Evolutionary conservation across 2,797 vertebrate genomes (phyloP), one percentile per base, ranked within the genome.

Genomic region (Lepidocolaptes lacrymiger): DNA sequence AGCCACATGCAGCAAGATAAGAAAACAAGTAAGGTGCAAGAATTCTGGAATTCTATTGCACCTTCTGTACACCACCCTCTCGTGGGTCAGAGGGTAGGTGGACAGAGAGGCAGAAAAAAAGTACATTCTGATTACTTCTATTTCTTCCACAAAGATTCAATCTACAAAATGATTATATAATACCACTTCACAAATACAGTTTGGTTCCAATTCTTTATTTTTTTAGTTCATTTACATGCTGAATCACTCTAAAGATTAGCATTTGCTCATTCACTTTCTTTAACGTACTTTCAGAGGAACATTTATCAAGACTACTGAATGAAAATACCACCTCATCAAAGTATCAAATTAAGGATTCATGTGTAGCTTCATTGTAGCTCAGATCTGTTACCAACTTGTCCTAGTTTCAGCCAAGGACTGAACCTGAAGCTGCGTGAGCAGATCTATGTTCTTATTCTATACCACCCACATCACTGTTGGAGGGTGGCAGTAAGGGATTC

Each of bases 21-120:
- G 36, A 67, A 79, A 89, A 85, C 20, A 75, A 83, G 59, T 18
- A 73, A 0, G 16, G 32, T 79, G 28, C 48, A 82, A 73, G 52
- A 71, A 24, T 71, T 83, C 56, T 36, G 34, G 19, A 80, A 86
- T 71, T 34, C 41, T 71, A 2, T 2, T 55, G 24, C 26, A 77
- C 12, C 10, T 67, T 39, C 36, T 75, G 44, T 22, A 51, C 13
- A 17, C 5, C 48, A 32, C 3, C 19, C 32, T 71, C 56, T 46
- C 37, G 26, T 14, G 36, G 24, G 69, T 5, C 10, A 12, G 6
- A 3, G 5, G 7, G 3, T 3, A 39, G 21, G 1, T 7, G 2
- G 3, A 32, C 12, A 14, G 51, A 64, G 20, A 71, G 37, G 11
- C 9, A 6, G 4, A 1, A 37, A 24, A 39, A 66, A 34, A 37